Evolutionary conservation across 2,797 vertebrate genomes (phyloP).

Genomic region (Halcyon badia): DNA sequence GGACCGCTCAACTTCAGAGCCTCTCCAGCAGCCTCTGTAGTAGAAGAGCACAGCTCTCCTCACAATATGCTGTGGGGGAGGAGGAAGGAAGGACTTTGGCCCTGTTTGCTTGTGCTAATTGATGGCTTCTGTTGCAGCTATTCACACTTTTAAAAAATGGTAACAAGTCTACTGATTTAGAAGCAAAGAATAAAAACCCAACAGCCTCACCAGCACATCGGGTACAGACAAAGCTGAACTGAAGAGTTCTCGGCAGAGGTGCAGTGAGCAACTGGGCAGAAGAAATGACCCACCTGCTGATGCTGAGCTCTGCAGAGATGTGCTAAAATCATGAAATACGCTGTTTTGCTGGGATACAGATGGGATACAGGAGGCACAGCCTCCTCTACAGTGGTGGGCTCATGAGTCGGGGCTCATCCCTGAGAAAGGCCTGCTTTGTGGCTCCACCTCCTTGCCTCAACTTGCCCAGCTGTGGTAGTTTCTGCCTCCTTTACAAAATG

Average conservation of each 20-base stretch:
- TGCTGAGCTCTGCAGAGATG: not conserved
- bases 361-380: not conserved
- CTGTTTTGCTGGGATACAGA: accelerated
- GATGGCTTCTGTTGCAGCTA: slow-evolving; percentile 81
- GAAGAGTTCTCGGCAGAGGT: not conserved
- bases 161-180: slow-evolving; percentile 77
- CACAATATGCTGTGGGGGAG: slow-evolving; percentile 74
- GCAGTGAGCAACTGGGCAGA: not conserved
- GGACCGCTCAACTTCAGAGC: slow-evolving; percentile 61
- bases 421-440: accelerated
- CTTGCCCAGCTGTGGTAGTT: not conserved
- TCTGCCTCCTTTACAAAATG: not conserved
- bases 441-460: not conserved
- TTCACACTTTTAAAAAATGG: slow-evolving; percentile 76
- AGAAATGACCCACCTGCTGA: not conserved
- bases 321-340: not conserved
- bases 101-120: slow-evolving; percentile 79
- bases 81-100: slow-evolving; percentile 73
- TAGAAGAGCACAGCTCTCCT: slow-evolving; percentile 66
- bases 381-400: not conserved
- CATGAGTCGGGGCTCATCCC: accelerated
- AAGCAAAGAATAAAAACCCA: slow-evolving; percentile 71
- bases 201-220: not conserved
- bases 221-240: not conserved
- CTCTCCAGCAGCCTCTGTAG: slow-evolving; percentile 67